phyloP scores from a whole-genome alignment of 2,797 vertebrate species.

The Otus scops region DNA sequence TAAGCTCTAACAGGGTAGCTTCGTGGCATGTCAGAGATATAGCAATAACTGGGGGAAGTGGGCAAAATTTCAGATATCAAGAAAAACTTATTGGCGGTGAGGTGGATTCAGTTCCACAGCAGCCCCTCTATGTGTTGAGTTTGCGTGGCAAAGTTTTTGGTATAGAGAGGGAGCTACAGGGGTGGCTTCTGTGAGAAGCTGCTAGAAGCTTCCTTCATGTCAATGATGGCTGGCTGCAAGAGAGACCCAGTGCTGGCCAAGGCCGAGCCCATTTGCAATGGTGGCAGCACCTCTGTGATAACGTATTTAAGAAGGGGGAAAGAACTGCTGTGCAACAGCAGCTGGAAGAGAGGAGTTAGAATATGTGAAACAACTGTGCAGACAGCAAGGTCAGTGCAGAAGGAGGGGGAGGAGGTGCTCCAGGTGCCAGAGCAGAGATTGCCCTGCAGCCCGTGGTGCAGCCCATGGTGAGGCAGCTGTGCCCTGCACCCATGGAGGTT shows the following conservation, averaged over 20 bases:
- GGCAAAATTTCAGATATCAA: neutral
- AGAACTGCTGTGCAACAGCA: neutral
- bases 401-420: neutral
- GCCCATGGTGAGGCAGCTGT: neutral
- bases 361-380: neutral
- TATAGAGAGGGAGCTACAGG: rapidly evolving
- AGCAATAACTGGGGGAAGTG: neutral
- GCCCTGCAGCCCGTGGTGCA: rapidly evolving
- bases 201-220: neutral
- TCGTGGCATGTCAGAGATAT: neutral
- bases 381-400: neutral
- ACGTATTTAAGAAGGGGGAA: neutral
- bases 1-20: neutral
- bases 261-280: rapidly evolving
- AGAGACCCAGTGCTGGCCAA: rapidly evolving
- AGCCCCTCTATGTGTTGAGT: neutral
- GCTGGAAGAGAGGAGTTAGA: too few species aligned
- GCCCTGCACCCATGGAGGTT: neutral
- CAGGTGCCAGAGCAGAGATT: rapidly evolving
- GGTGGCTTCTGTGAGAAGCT: neutral
- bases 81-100: neutral
- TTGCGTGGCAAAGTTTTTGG: neutral
- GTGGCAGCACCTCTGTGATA: neutral
- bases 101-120: neutral
- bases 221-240: rapidly evolving